Evolutionary conservation across 1,140 invertebrate species (phyloP).

Genomic region (Zaprionus vittiger): DNA sequence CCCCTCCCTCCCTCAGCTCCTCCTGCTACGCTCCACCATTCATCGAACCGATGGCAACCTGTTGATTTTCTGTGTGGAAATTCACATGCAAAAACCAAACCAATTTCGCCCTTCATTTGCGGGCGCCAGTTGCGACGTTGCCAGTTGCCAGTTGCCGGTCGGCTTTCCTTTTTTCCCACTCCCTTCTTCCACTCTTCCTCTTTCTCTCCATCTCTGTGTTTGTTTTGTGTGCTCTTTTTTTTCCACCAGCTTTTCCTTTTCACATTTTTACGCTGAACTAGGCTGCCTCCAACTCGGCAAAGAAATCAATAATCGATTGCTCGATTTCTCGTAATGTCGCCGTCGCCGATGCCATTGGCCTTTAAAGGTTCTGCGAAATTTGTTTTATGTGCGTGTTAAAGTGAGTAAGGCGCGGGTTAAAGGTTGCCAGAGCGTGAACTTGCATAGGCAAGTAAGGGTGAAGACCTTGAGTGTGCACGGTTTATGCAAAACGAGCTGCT

Average conservation of each 20-base stretch:
- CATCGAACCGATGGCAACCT: constrained; percentile 60
- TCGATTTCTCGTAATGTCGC: constrained; percentile 15
- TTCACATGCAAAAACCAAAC: constrained; percentile 61
- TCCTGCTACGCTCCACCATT: constrained; percentile 30
- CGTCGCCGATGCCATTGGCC: constrained; percentile 9
- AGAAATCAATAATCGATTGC: constrained; percentile 57
- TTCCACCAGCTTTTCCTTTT: constrained; percentile 12
- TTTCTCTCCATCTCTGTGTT: constrained; percentile 18
- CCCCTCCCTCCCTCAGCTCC: neutral
- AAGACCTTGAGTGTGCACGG: neutral
- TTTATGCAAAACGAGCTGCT: neutral
- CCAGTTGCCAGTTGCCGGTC: constrained; percentile 39
- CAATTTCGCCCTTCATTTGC: constrained; percentile 59
- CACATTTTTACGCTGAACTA: constrained; percentile 35
- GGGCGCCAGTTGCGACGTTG: constrained; percentile 37
- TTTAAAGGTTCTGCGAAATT: constrained; percentile 39
- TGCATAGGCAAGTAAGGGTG: neutral
- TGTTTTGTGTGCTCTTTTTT: constrained; percentile 38
- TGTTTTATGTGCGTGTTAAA: constrained; percentile 50
- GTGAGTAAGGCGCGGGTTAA: constrained; percentile 17
- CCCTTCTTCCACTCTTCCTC: neutral
- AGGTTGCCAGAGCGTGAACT: constrained; percentile 12
- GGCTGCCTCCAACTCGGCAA: constrained; percentile 35
- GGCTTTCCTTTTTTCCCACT: constrained; percentile 20
- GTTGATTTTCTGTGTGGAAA: constrained; percentile 52